Evolutionary conservation across 2,888 invertebrate species (phyloP).

Genomic region (Phymatocera aterrima): DNA sequence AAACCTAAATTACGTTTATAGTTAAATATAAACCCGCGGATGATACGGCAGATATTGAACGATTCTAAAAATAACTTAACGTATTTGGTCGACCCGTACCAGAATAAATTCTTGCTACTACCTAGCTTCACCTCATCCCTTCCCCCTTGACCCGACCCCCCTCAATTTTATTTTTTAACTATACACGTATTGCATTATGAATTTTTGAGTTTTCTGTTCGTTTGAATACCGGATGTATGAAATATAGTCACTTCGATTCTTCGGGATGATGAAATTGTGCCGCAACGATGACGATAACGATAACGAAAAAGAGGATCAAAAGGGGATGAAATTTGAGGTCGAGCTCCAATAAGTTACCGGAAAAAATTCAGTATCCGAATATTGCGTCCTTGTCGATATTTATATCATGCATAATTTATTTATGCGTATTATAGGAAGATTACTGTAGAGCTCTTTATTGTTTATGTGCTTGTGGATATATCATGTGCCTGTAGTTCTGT

Average conservation of each 20-base stretch:
- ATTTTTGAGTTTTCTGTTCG: too few species aligned
- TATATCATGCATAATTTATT: not conserved
- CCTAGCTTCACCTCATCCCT: not conserved
- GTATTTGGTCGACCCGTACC: slow-evolving; percentile 39
- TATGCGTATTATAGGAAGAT: too few species aligned
- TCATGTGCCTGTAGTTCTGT: too few species aligned
- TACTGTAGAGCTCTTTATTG: too few species aligned
- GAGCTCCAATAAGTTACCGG: not conserved
- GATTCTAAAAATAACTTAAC: slow-evolving; percentile 38
- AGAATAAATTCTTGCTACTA: slow-evolving; percentile 38
- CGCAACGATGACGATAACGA: too few species aligned
- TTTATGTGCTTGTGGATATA: too few species aligned
- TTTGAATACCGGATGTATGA: too few species aligned
- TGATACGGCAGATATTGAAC: slow-evolving; percentile 44
- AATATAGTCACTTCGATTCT: not conserved
- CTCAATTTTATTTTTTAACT: too few species aligned
- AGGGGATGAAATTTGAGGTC: not conserved
- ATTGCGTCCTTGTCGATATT: not conserved
- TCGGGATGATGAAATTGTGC: too few species aligned
- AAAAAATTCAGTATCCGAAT: slow-evolving; percentile 5
- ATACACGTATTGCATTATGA: too few species aligned
- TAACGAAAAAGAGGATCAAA: not conserved
- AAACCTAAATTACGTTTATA: slow-evolving; percentile 39
- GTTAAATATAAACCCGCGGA: slow-evolving; percentile 34
- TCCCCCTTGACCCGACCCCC: slow-evolving; percentile 50